A percentile compares a stretch with the other conserved stretches of the same genome.
Evolutionary conservation across 2,888 invertebrate genomes (phyloP).

Genomic region (Acrobeloides nanus): DNA sequence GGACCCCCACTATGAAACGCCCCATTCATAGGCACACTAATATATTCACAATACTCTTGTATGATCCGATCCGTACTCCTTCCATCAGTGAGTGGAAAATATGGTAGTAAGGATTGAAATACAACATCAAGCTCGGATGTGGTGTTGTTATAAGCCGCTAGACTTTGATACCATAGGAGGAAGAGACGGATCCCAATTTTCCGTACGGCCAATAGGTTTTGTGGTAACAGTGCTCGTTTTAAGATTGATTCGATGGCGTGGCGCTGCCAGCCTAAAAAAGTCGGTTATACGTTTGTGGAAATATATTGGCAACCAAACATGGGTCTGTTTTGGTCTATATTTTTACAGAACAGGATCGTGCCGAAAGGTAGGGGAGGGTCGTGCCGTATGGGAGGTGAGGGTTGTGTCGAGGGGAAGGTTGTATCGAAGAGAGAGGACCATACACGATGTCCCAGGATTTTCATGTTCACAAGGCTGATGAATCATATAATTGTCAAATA

Average conservation of each 20-base stretch:
- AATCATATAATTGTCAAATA: too few species aligned
- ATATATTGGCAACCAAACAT: too few species aligned
- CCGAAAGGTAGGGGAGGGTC: too few species aligned
- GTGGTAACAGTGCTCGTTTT: slow-evolving; percentile 50
- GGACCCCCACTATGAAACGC: too few species aligned
- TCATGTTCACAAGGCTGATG: too few species aligned
- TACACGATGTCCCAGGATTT: too few species aligned
- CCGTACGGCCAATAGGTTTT: slow-evolving; percentile 47
- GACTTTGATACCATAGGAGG: slow-evolving; percentile 49
- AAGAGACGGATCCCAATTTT: slow-evolving; percentile 52
- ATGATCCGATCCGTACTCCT: slow-evolving; percentile 5
- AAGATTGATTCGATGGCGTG: slow-evolving; percentile 48
- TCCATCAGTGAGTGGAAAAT: slow-evolving; percentile 35
- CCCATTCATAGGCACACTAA: slow-evolving; percentile 1
- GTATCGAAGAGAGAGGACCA: too few species aligned
- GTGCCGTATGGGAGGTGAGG: too few species aligned
- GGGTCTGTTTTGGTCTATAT: too few species aligned
- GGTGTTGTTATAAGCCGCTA: slow-evolving; percentile 32
- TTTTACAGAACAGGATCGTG: too few species aligned
- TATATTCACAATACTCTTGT: slow-evolving; percentile 14
- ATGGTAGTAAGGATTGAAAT: slow-evolving; percentile 47
- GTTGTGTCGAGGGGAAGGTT: background rate
- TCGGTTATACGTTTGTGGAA: background rate
- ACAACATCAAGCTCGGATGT: slow-evolving; percentile 31
- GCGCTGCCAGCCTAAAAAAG: slow-evolving; percentile 42